Percentiles rank a stretch among this genome's conserved stretches.
phyloP scores from a whole-genome alignment of 2,113 vertebrate genomes.

The Guaruba guarouba region DNA sequence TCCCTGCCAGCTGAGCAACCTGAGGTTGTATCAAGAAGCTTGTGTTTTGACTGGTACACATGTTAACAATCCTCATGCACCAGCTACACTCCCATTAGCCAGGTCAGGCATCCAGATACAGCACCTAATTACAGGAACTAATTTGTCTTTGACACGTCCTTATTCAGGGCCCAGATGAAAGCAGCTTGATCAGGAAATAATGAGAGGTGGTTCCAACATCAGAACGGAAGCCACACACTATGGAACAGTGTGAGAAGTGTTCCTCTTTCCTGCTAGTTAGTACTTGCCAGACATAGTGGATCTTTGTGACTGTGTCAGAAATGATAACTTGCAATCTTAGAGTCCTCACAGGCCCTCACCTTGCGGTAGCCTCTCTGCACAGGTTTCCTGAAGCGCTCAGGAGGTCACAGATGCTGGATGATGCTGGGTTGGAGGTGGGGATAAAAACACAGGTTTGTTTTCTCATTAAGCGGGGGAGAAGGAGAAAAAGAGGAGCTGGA shows the following conservation, averaged over 20 bases:
- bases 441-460: background rate
- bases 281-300: background rate
- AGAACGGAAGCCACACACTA: accelerated
- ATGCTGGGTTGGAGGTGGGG: background rate
- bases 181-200: background rate
- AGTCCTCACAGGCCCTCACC: background rate
- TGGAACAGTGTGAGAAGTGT: background rate
- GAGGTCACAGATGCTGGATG: background rate
- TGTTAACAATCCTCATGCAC: background rate
- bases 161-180: background rate
- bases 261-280: background rate
- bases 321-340: background rate
- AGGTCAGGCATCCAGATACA: background rate
- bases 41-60: accelerated
- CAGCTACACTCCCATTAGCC: background rate
- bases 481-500: background rate
- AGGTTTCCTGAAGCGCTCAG: background rate
- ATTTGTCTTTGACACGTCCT: background rate
- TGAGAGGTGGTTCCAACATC: background rate
- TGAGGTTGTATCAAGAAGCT: background rate
- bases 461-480: accelerated
- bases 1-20: background rate
- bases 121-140: background rate
- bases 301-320: background rate
- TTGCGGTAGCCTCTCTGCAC: accelerated